Conservation (phyloP, 1,140 invertebrate species). For the Euborellia annulipes region DNA sequence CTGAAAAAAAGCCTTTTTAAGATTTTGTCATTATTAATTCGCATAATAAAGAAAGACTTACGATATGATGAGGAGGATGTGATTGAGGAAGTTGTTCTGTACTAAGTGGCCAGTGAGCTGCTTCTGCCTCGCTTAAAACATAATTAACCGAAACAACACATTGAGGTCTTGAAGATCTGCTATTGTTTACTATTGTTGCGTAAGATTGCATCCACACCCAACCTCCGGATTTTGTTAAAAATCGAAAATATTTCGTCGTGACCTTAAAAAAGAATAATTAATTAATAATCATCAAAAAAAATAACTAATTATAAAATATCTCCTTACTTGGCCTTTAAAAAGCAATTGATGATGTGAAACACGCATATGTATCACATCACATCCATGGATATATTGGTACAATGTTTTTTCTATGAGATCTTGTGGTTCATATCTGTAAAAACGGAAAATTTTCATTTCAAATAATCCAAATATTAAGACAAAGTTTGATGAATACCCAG, state of each 20-base stretch:
- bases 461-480: background rate
- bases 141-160: constrained; percentile 97
- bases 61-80: background rate
- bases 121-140: constrained; percentile 50
- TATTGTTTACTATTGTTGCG: constrained; percentile 93
- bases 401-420: constrained; percentile 94
- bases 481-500: background rate
- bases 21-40: too few relatives aligned
- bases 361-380: constrained; percentile 71
- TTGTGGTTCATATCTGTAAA: constrained; percentile 85
- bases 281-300: too few relatives aligned
- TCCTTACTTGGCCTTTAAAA: background rate
- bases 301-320: too few relatives aligned
- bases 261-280: constrained; percentile 44
- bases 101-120: background rate
- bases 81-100: constrained; percentile 13
- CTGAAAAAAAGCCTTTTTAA: too few relatives aligned
- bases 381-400: constrained; percentile 88
- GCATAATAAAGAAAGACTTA: too few relatives aligned
- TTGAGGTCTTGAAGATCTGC: constrained; percentile 80
- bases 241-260: constrained; percentile 91
- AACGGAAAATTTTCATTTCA: too few relatives aligned
- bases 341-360: constrained; percentile 51
- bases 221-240: constrained; percentile 85
- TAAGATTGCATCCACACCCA: constrained; percentile 99